A percentile compares a stretch with the other conserved stretches of the same genome.
These are phyloP conservation scores for Cyrtodaria siliqua DNA, from an alignment of 2,888 invertebrate species.

Conservation along the genomic window DNA sequence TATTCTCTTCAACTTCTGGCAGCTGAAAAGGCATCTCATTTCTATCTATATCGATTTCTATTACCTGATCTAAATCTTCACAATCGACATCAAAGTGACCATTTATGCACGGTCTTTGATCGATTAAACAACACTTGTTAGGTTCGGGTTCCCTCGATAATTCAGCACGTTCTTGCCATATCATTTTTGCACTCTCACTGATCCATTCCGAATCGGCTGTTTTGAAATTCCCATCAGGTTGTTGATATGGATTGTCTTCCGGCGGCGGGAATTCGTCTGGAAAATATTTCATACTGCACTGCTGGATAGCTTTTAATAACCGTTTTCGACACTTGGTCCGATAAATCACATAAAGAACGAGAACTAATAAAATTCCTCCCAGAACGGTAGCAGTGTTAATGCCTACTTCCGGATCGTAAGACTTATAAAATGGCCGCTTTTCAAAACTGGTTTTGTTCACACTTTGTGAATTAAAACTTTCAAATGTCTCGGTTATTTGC, in stretches of 20 bases:
- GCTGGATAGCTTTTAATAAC: slow-evolving; percentile 38
- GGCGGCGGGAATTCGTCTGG: slow-evolving; percentile 50
- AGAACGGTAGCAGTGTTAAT: slow-evolving; percentile 75
- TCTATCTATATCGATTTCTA: slow-evolving; percentile 7
- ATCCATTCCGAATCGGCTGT: slow-evolving; percentile 35
- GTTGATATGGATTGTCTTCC: not conserved
- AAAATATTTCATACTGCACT: slow-evolving; percentile 58
- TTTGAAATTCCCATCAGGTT: slow-evolving; percentile 1
- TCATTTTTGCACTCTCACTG: slow-evolving; percentile 54
- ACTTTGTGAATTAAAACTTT: slow-evolving; percentile 6
- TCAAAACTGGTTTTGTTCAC: slow-evolving; percentile 23
- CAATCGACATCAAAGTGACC: not conserved
- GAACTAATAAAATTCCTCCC: slow-evolving; percentile 72
- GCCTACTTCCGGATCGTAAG: slow-evolving; percentile 75
- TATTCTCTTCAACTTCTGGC: slow-evolving; percentile 56
- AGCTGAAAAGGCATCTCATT: slow-evolving; percentile 23
- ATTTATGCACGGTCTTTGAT: not conserved
- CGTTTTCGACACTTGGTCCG: slow-evolving; percentile 68
- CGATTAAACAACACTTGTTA: slow-evolving; percentile 2
- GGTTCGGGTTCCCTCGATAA: slow-evolving; percentile 20
- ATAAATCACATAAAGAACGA: slow-evolving; percentile 70
- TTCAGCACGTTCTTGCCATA: slow-evolving; percentile 41
- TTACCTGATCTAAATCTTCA: slow-evolving; percentile 3
- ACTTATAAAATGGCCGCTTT: slow-evolving; percentile 62
- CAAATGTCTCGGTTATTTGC: not conserved